Evolutionary conservation across 2,888 invertebrate species (phyloP).

Genomic region (Polydrusus pterygomalis): DNA sequence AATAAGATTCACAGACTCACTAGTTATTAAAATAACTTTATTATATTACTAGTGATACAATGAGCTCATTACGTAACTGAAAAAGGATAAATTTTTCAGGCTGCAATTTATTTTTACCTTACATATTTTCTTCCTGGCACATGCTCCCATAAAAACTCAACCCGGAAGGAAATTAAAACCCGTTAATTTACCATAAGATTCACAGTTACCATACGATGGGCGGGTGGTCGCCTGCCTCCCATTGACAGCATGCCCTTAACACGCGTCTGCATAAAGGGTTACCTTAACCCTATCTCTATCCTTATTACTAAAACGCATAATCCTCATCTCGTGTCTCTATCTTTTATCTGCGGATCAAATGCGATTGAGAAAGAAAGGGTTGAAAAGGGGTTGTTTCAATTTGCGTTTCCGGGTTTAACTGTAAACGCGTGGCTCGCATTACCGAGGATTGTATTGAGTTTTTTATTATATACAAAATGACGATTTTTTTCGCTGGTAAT

Average conservation of each 20-base stretch:
- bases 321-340: background rate
- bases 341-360: constrained; percentile 32
- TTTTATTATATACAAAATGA: constrained; percentile 18
- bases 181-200: constrained; percentile 37
- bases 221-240: constrained; percentile 30
- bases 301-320: background rate
- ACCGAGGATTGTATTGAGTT: background rate
- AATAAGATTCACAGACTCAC: too few species aligned
- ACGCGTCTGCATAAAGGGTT: constrained; percentile 37
- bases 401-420: constrained; percentile 36
- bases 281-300: constrained; percentile 14
- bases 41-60: too few species aligned
- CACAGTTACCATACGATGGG: constrained; percentile 18
- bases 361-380: constrained; percentile 26
- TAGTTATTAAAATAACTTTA: too few species aligned
- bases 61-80: too few species aligned
- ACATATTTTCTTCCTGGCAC: background rate
- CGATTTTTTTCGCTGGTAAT: constrained; percentile 17
- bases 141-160: background rate
- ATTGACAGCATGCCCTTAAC: constrained; percentile 10
- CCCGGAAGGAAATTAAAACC: constrained; percentile 14
- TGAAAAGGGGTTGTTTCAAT: constrained; percentile 31
- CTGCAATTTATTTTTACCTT: too few species aligned
- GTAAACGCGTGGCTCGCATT: constrained; percentile 56
- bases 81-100: too few species aligned